Base-by-base conservation (phyloP, 2,888 invertebrate genomes). In the Nysson spinosus region DNA sequence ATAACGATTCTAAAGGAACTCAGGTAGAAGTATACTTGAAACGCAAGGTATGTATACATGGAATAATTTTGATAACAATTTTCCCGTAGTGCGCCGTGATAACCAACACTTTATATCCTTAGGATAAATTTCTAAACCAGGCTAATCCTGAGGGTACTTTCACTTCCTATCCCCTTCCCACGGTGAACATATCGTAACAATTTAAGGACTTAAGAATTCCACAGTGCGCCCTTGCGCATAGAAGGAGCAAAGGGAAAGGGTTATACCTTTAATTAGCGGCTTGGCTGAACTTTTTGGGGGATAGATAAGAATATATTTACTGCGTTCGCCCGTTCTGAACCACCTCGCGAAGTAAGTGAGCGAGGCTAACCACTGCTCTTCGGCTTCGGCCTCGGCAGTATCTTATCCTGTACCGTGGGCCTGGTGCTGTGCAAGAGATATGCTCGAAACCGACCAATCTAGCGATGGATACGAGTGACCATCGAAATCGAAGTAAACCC, bases 221-320 rank as follows among this genome's bases (percentile, higher is more conserved):
- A 51, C 22, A 63, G 43, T 35, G 51, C 43, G 12, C 35, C 16
- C 5, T 11, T 42, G 22, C 17, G 6, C 47, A 32, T 11, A 24
- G 19, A 57, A 56, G 57, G 64, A 63, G 60, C 62, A 68, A 63
- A 58, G 69, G 52, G 60, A 66, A 62, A 76, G 75, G 65, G 47
- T 73, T 81, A 84, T 78, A 78, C 80, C 80, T 83, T 83, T 83
- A 83, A 84, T 84, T 84, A 84, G 80, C 77, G 77, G 78, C 73
- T 75, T 69, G 70, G 74, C 77, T 78, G 69, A 83, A 80, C 82
- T 80, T 83, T 83, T 83, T 78, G 80, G 81, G 72, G 72, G 73
- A 83, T 78, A 83, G 83, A 84, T 84, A 84, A 84, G 81, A 78
- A 77, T 77, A 75, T 82, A 83, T 83, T 82, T 80, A 81, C 76